Base-by-base conservation (phyloP, 2,888 invertebrate species). In the Ichneumoninae sp. region DNA sequence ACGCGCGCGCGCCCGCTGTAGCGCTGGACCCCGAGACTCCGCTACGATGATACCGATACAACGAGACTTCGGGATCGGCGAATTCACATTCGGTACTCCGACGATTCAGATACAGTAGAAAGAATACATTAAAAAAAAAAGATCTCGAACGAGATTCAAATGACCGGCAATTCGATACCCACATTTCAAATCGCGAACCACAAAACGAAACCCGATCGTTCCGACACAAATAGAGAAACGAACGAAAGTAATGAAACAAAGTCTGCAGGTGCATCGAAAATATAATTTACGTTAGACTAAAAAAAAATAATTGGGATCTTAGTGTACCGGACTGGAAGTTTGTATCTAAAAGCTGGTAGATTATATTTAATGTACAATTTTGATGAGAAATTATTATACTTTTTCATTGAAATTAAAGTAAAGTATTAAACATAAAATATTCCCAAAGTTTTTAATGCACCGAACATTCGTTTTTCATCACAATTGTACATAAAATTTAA, bases 1-100 rank as follows among this genome's bases (percentile, higher is more conserved):
- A 60, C 76, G 80, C 82, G 81, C 81, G 80, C 82, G 78, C 81
- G 68, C 5, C 6, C 50, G 22, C 40, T 68, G 30, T 19, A 10
- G 54, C 60, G n/a, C 19, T 40, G 50, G 63, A 44, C 68, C 73
- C 77, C 60, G 30, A n/a, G 52, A 63, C 60, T 33, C 30, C 74
- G 88, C 83, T 89, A 90, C 91, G 91, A 91, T 92, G 92, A 92
- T 93, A 92, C 90, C 89, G 90, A 91, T 92, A 89, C 89, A 88
- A 87, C 80, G 85, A 83, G 74, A 74, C 71, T 76, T 71, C 30
- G 74, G 44, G 63, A 85, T 85, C 85, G 78, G 81, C 71, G 74
- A 77, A 83, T 76, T 78, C 79, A 44, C 80, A 73, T 86, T 78
- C 60, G 74, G 76, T 19, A 71, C 75, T 10, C 71, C 36, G 60